phyloP scores from a whole-genome alignment of 2,113 vertebrate genomes.

The Cinclus cinclus region DNA sequence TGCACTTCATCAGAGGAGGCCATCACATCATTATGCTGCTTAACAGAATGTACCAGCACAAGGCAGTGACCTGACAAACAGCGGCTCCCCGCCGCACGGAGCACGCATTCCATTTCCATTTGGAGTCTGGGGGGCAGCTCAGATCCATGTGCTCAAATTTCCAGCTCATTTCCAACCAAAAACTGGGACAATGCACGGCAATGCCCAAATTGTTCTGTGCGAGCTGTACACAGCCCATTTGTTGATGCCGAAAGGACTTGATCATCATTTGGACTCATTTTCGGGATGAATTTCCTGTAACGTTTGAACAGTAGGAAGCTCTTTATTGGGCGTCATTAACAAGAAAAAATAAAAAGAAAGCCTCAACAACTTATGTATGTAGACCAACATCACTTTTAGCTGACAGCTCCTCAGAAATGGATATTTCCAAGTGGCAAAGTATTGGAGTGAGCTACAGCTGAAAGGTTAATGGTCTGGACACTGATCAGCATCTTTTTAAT shows the following conservation, averaged over 20 bases:
- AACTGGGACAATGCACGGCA: neutral
- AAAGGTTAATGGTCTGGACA: neutral
- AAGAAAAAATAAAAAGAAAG: neutral
- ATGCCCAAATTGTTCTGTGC: neutral
- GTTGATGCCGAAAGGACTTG: neutral
- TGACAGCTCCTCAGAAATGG: neutral
- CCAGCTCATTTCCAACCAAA: neutral
- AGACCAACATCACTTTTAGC: neutral
- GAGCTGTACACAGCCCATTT: neutral
- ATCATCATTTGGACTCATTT: constrained; percentile 13
- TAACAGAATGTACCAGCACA: constrained; percentile 1
- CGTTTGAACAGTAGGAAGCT: neutral
- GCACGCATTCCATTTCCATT: neutral
- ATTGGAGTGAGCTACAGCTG: neutral
- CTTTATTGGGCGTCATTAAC: neutral
- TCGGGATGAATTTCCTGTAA: neutral
- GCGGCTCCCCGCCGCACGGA: neutral
- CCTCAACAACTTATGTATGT: neutral
- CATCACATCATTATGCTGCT: neutral
- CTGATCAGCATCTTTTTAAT: neutral
- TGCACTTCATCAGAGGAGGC: neutral
- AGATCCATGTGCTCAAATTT: neutral
- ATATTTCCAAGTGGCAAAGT: neutral
- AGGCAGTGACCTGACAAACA: constrained; percentile 18
- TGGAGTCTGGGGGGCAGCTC: neutral